Evolutionary conservation across 2,113 vertebrate genomes (phyloP).

Genomic region (Tamias sibiricus): DNA sequence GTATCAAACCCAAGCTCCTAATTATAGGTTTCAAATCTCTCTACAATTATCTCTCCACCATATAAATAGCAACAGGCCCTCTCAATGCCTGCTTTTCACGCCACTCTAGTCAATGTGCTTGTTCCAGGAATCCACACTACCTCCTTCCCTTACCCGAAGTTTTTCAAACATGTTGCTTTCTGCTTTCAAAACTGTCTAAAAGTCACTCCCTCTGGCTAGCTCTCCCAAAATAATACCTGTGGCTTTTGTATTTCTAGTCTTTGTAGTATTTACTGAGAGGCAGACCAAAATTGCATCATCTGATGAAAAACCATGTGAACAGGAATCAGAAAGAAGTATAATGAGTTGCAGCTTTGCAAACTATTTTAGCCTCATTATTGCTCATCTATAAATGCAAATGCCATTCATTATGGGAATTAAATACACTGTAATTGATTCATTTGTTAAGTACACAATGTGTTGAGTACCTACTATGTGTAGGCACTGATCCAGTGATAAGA

Average conservation of each 20-base stretch:
- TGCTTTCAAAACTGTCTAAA: neutral
- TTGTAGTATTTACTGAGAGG: neutral
- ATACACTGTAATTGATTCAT: neutral
- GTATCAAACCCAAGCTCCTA: slow-evolving; percentile 58
- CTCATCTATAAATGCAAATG: neutral
- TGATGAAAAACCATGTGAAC: neutral
- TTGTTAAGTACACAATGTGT: neutral
- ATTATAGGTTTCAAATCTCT: slow-evolving; percentile 54
- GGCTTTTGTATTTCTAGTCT: neutral
- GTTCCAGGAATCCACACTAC: neutral
- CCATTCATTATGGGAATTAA: neutral
- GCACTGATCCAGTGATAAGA: neutral
- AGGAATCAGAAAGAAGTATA: neutral
- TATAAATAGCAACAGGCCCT: slow-evolving; percentile 58
- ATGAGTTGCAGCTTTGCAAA: neutral
- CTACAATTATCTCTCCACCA: slow-evolving; percentile 36
- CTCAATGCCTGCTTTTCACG: neutral
- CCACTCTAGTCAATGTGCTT: neutral
- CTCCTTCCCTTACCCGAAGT: neutral
- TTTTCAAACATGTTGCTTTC: neutral
- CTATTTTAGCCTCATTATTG: neutral
- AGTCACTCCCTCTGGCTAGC: neutral
- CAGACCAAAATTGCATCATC: neutral
- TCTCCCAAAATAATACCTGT: neutral
- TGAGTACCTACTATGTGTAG: neutral